These are phyloP conservation scores for Agrypnus murinus DNA, from an alignment of 2,888 invertebrate species.

Conservation along the genomic window DNA sequence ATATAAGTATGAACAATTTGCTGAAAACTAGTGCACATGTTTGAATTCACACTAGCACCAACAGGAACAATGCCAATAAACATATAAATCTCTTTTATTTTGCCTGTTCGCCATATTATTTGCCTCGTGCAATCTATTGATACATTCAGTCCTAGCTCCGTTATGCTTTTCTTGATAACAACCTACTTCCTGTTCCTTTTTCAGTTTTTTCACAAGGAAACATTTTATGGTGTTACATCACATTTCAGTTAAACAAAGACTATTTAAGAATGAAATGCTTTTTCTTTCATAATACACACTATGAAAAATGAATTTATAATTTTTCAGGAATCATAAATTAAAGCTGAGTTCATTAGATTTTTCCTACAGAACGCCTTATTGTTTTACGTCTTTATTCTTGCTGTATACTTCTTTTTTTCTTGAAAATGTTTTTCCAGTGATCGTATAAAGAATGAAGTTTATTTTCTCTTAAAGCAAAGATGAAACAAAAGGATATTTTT, in stretches of 20 bases:
- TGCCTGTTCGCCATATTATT: background rate
- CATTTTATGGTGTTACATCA: background rate
- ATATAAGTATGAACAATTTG: background rate
- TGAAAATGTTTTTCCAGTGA: background rate
- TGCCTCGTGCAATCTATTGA: conserved; percentile 10
- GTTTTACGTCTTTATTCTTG: conserved; percentile 1
- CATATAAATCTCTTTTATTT: conserved; percentile 1
- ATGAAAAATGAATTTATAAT: background rate
- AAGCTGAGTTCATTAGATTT: conserved; percentile 6
- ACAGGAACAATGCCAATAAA: conserved; percentile 12
- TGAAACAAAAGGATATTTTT: conserved; percentile 21
- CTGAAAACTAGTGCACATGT: conserved; percentile 12
- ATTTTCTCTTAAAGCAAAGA: conserved; percentile 20
- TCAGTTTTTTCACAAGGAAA: conserved; percentile 6
- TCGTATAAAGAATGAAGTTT: background rate
- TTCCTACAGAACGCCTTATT: conserved; percentile 5
- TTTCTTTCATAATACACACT: background rate
- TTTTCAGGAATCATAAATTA: background rate
- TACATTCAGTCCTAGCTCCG: background rate
- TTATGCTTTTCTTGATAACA: background rate
- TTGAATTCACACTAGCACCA: conserved; percentile 13
- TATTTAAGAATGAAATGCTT: no score
- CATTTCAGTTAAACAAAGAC: no score
- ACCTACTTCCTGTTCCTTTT: background rate
- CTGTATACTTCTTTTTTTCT: background rate